These are phyloP conservation scores for Proisotoma minuta DNA, from an alignment of 2,888 invertebrate genomes.

Conservation along the genomic window DNA sequence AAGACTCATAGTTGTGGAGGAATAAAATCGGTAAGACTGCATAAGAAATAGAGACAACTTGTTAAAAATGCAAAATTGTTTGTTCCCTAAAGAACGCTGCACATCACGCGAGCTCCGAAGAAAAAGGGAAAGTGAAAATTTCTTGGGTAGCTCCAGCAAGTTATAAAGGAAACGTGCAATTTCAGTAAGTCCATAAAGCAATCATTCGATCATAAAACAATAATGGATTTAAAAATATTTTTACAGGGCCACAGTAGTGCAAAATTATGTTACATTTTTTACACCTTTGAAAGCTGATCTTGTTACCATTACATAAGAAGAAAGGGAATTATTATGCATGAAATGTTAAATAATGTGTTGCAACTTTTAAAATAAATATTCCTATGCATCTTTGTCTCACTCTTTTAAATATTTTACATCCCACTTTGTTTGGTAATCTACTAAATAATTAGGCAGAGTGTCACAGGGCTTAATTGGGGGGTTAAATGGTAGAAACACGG, in stretches of 20 bases:
- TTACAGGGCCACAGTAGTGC: slow-evolving; percentile 32
- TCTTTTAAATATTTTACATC: neutral
- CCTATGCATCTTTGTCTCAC: neutral
- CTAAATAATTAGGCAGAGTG: too few species aligned
- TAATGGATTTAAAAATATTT: neutral
- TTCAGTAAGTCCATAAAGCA: slow-evolving; percentile 24
- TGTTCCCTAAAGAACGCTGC: slow-evolving; percentile 31
- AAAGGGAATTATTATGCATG: neutral
- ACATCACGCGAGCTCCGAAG: slow-evolving; percentile 33
- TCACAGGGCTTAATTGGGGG: too few species aligned
- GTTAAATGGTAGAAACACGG: too few species aligned
- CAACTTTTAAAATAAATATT: neutral
- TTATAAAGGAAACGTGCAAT: slow-evolving; percentile 29
- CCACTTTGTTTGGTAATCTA: neutral
- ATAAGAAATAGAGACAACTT: neutral
- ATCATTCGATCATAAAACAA: neutral
- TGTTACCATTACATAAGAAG: neutral
- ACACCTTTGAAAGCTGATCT: slow-evolving; percentile 20
- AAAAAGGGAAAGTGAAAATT: slow-evolving; percentile 21
- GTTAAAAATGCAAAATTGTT: neutral
- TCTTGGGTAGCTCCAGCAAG: slow-evolving; percentile 33
- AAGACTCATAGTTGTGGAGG: slow-evolving; percentile 39
- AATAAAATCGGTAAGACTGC: slow-evolving; percentile 27
- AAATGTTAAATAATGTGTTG: neutral
- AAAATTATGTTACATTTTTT: slow-evolving; percentile 33